Conservation (phyloP, 2,113 vertebrate genomes). For the Chunga burmeisteri region DNA sequence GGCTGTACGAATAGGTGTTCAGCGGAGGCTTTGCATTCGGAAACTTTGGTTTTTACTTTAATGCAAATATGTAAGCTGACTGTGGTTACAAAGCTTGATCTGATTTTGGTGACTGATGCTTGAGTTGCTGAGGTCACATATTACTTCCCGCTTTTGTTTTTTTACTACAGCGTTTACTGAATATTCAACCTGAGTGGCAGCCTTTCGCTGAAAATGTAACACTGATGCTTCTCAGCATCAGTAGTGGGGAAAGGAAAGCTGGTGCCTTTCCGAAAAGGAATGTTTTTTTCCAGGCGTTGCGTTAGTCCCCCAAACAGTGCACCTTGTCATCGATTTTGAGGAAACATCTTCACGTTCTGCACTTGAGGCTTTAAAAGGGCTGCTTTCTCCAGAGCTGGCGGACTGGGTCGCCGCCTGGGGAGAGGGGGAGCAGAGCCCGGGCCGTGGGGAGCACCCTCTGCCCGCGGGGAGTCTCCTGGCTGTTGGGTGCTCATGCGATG, state of each 20-base stretch:
- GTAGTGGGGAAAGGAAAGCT: neutral
- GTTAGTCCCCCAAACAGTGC: neutral
- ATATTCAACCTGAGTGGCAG: neutral
- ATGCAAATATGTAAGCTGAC: too few species aligned
- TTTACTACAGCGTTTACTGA: neutral
- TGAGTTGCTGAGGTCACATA: neutral
- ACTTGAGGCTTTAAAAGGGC: neutral
- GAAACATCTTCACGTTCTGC: neutral
- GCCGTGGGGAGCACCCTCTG: neutral
- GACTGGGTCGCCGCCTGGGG: fast-evolving
- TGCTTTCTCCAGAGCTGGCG: neutral
- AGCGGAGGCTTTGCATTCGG: neutral
- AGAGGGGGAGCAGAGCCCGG: neutral
- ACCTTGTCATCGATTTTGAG: neutral
- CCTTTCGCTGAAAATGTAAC: fast-evolving
- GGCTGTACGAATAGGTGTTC: neutral
- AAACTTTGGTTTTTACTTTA: neutral
- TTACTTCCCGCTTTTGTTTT: neutral
- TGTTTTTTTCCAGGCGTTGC: neutral
- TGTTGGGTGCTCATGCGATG: fast-evolving
- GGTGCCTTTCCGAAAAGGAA: neutral
- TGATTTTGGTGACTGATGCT: neutral
- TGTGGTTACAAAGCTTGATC: neutral
- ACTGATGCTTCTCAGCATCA: neutral
- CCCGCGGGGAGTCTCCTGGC: neutral